Base-by-base conservation (phyloP, 2,797 vertebrate genomes). In the Cossypha polioptera region DNA sequence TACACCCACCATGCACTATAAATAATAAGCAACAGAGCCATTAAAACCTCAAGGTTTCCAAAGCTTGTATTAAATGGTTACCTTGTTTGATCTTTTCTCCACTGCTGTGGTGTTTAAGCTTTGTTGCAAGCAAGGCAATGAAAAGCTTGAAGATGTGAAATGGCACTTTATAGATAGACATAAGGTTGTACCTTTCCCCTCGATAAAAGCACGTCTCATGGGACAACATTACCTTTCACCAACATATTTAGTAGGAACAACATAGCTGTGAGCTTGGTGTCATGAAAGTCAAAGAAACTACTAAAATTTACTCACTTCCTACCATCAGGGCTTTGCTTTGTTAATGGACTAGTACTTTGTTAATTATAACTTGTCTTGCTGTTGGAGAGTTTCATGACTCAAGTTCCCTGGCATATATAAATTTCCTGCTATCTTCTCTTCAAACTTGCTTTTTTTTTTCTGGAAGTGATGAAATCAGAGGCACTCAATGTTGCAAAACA, bases 11-110 rank as follows among this genome's bases (percentile, higher is more conserved):
- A 40, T 19, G 22, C 38, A 51, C 47, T 54, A 89, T 96, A 91
- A 97, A 95, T 95, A 95, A 93, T 91, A 85, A 82, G 96, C 89
- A 68, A 25, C 31, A 85, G 89, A 89, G 28, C 45, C 77, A 91
- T 94, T 96, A 89, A 89, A 93, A 50, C 50, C 26, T 71, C 62
- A 93, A 86, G 36, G 36, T 57, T 86, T 92, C 80, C 51, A 73
- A 65, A 61, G 40, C 50, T 65, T 67, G 26, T 77, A 65, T 88
- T 82, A 95, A 93, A 86, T 54, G 2, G 5, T 73, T 85, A 76
- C 42, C n/a, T 84, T 85, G 31, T 79, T 74, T 93, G 43, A 8
- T 38, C 65, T 87, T 93, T 63, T 53, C 47, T 85, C 26, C 45
- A 21, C 28, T 86, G 66, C 38, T 66, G 14, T 51, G n/a, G 55